Evolutionary conservation across 1,140 invertebrate species (phyloP), one percentile per base, ranked within the genome.

Genomic region (Tetragnatha versicolor): DNA sequence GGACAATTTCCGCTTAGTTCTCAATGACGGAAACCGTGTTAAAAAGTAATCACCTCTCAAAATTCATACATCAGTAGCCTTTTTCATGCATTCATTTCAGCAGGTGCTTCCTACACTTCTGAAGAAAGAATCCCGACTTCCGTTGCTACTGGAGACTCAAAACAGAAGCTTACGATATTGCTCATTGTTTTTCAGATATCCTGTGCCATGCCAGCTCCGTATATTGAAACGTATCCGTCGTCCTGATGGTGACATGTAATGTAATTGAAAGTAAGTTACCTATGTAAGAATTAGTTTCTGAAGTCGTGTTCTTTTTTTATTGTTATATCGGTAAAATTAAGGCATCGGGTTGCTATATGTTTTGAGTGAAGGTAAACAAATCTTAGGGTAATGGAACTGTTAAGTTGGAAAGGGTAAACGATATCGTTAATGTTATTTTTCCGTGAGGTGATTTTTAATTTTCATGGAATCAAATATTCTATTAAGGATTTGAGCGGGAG

Each of bases 1-100:
- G 69, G 72, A 35, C 72, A 75, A 77, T 77, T 77, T 77, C 73
- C 73, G 73, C 22, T 77, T 27, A n/a, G 4, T 33, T 53, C 39
- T 33, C 45, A 35, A 77, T 77, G 60, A 77, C 73, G 73, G 73
- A 77, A 65, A 77, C 66, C 66, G 60, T 55, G 73, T 66, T 77
- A 77, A 77, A 77, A 77, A 63, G 39, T 49, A 77, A 77, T 77
- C 73, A 77, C 45, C 47, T 51, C 35, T 14, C 33, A 63, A n/a
- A 10, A 42, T 63, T 63, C 45, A 25, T 37, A 25, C 33, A 68
- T 65, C 7, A 2, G 47, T 2, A 75, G 33, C 53, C 49, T 60
- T 75, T 75, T 75, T 75, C 72, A 75, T 75, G 72, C 72, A 63
- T 35, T 53, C 37, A 75, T 63, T 68, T 75, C n/a, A 20, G 73